Base-by-base conservation (phyloP, 2,797 vertebrate species). In the Alauda arvensis region DNA sequence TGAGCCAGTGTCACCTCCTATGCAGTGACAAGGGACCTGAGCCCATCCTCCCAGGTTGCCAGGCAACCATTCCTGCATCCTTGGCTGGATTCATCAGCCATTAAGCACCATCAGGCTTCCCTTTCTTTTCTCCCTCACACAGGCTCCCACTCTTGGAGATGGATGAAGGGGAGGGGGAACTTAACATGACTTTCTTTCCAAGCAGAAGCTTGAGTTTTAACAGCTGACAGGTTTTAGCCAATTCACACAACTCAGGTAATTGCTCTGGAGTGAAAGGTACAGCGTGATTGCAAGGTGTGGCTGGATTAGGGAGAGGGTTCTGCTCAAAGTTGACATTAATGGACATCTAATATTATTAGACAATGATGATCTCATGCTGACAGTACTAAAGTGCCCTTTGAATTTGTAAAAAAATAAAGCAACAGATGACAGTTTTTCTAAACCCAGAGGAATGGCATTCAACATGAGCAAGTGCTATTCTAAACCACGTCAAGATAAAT, bases 41-140 rank as follows among this genome's bases (percentile, higher is more conserved):
- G 88, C 61, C 77, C 90, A 80, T 82, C 79, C 70, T 95, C 39
- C 70, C 14, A 6, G 1, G 95, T 95, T 96, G 91, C 93, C 89
- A 88, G 82, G 96, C 92, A 97, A 96, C 93, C 25, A 0, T 29
- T 66, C 77, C 77, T 72, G 62, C 15, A 91, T 92, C 93, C 77
- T 65, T 93, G 71, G 60, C 68, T 82, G 77, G 84, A 80, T 80
- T 87, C 93, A 92, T 92, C 88, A 95, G 72, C 87, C 61, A 91
- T 91, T 92, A 95, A 61, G 63, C 69, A 89, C 39, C 84, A 94
- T 46, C 61, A 89, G 85, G 69, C 25, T 92, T 92, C 89, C 81
- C 72, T 95, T 90, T 88, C 92, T 85, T 52, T 82, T 59, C 56
- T 60, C 70, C 65, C 76, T 74, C 49, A 40, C 34, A 43, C 33